phyloP scores from a whole-genome alignment of 2,888 invertebrate genomes.

The Pterostichus madidus region DNA sequence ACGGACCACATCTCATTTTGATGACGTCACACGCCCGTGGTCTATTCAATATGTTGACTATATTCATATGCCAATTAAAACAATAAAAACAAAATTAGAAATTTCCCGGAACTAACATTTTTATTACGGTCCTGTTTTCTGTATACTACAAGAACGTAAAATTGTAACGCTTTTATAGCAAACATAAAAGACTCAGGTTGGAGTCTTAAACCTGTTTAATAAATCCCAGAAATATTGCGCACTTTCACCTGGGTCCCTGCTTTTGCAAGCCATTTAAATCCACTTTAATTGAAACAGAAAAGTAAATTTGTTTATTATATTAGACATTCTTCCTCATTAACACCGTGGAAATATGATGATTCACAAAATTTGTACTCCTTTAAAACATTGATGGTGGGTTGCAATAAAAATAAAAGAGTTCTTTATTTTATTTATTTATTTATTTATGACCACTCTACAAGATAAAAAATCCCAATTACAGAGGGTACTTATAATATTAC shows the following conservation, averaged over 20 bases:
- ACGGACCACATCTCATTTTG: too few relatives aligned
- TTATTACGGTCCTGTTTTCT: slow-evolving; percentile 12
- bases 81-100: background rate
- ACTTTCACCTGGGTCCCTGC: background rate
- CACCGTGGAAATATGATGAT: too few relatives aligned
- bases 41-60: too few relatives aligned
- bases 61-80: background rate
- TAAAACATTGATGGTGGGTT: too few relatives aligned
- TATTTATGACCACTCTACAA: too few relatives aligned
- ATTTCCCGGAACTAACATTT: background rate
- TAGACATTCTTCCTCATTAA: too few relatives aligned
- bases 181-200: slow-evolving; percentile 5
- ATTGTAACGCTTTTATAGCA: background rate
- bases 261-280: background rate
- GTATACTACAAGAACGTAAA: background rate
- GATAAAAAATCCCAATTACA: too few relatives aligned
- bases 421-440: too few relatives aligned
- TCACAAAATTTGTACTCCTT: too few relatives aligned
- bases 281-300: slow-evolving; percentile 18
- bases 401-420: too few relatives aligned
- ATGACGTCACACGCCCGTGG: too few relatives aligned
- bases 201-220: slow-evolving; percentile 4
- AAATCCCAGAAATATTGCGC: slow-evolving; percentile 10
- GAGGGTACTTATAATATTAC: too few relatives aligned
- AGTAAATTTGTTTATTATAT: background rate